These are phyloP conservation scores for Sterna hirundo DNA, from an alignment of 2,113 vertebrate genomes.

Conservation along the genomic window DNA sequence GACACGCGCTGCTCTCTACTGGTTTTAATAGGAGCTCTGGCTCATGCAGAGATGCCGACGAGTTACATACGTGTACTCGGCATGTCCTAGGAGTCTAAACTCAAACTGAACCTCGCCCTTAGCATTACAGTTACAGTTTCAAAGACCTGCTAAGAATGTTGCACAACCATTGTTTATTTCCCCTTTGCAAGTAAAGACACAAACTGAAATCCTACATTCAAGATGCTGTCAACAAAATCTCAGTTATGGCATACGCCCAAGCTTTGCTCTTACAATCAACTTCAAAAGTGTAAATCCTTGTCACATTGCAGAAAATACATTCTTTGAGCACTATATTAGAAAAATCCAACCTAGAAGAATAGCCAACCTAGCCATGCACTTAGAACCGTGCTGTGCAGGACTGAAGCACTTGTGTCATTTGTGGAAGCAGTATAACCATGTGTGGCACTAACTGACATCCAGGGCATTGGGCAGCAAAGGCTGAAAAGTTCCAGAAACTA, in stretches of 20 bases:
- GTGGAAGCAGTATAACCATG: background rate
- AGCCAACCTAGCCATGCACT: background rate
- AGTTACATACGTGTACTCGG: fast-evolving
- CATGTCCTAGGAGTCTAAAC: background rate
- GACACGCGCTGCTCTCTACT: background rate
- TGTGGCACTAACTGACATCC: background rate
- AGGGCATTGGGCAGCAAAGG: background rate
- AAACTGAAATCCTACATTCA: background rate
- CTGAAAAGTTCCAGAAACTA: background rate
- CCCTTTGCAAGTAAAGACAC: background rate
- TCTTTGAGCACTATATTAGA: background rate
- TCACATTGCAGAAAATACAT: background rate
- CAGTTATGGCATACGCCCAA: background rate
- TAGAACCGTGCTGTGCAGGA: background rate
- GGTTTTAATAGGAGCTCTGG: background rate
- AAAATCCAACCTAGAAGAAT: background rate
- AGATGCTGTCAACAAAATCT: background rate
- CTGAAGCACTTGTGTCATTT: background rate
- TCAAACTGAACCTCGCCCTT: background rate
- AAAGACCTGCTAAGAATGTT: background rate
- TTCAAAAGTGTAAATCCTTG: background rate
- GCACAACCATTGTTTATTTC: background rate
- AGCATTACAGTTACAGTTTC: background rate
- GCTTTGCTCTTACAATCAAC: background rate
- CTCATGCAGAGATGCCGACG: background rate